These are phyloP conservation scores for Onychostoma macrolepis DNA, from an alignment of 2,113 vertebrate species.

Conservation along the genomic window DNA sequence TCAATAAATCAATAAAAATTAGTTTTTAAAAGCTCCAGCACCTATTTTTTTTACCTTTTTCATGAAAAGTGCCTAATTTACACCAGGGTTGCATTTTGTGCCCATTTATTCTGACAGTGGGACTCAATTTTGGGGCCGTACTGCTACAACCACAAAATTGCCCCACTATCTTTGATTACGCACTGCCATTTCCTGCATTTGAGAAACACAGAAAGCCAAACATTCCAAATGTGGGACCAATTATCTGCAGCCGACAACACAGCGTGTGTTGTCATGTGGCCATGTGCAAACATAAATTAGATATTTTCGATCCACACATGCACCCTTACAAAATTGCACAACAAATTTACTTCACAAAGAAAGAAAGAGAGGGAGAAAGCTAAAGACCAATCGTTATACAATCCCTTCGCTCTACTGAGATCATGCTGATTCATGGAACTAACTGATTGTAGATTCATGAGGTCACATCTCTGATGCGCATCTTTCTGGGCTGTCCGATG, in stretches of 20 bases:
- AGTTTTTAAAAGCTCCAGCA: neutral
- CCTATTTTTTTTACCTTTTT: neutral
- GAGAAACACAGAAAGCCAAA: neutral
- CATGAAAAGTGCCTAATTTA: too few species aligned
- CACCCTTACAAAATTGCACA: neutral
- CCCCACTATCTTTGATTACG: neutral
- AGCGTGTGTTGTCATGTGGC: neutral
- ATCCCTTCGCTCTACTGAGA: neutral
- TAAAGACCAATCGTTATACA: neutral
- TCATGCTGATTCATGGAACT: constrained; percentile 18
- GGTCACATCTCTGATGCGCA: neutral
- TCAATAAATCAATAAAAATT: neutral
- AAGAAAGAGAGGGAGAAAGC: neutral
- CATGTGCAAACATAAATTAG: neutral
- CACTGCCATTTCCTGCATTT: neutral
- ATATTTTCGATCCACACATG: neutral
- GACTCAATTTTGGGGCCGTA: neutral
- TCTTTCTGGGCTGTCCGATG: constrained; percentile 15
- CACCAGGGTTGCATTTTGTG: neutral
- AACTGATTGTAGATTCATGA: constrained; percentile 21
- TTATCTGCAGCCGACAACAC: neutral
- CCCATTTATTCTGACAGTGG: neutral
- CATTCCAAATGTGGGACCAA: neutral
- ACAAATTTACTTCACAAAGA: neutral
- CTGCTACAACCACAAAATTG: neutral